Base-by-base conservation (phyloP, 2,797 vertebrate species). In the Chrosomus eos region DNA sequence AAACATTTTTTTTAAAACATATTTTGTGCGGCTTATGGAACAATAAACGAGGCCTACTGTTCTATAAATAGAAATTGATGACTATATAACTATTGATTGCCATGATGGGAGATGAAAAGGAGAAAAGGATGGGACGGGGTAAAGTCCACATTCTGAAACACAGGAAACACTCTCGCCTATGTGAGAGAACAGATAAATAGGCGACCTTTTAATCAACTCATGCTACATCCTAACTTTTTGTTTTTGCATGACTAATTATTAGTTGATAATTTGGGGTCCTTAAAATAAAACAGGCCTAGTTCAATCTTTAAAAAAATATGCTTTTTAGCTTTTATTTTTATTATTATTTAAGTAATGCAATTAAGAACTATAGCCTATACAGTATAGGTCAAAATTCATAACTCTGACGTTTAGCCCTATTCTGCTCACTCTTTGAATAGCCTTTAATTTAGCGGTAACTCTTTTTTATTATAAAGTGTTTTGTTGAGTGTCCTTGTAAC, bases 111-210 rank as follows among this genome's bases (percentile, higher is more conserved):
- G 70, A 75, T 11, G 11, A 60, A 23, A 60, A 55, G 8, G 13
- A 9, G 26, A 3, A 67, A 51, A 58, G 71, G 8, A 38, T 26
- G 16, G 28, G 23, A 45, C 19, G 7, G 43, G 55, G 21, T 51
- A 45, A 73, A 82, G 81, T 83, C 72, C 48, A 77, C n/a, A 77
- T 70, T 68, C n/a, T 58, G 33, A 40, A 68, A 77, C 43, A 62
- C 16, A 81, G 16, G 36, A 72, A n/a, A 67, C 10, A 4, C 40
- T 40, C 9, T 10, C 2, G 40, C 40, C 40, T 40, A 40, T 40
- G 40, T 11, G 40, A 43, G 36, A 43, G 33, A 73, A 28, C 48
- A 55, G 31, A 23, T 55, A 68, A 55, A 81, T 43, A 43, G 38
- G 40, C 10, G 3, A 43, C 40, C 10, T 43, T 11, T 43, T 11